Evolutionary conservation across 2,888 invertebrate species (phyloP), one percentile per base, ranked within the genome.

Genomic region (Caenorhabditis sulstoni): DNA sequence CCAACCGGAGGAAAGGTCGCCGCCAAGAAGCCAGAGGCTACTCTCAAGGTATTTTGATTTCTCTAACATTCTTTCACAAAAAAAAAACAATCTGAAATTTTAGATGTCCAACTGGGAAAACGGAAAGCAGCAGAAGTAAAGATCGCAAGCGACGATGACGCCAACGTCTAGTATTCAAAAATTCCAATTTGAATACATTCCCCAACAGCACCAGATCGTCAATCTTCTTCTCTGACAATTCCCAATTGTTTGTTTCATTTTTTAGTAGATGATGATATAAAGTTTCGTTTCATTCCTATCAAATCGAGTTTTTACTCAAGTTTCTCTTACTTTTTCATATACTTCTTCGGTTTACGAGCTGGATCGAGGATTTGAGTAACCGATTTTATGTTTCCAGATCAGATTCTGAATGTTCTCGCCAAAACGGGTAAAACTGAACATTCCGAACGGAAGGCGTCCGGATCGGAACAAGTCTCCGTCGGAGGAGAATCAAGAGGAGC

Each of bases 31-130:
- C 52, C 79, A 44, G 84, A 77, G 35, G 37, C 82, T 7, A 1
- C 94, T 95, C 52, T 87, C 94, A 81, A 80, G 71, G 83, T 83
- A 41, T 1, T n/a, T 20, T 52, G 23, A 1, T 14, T 20, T 39
- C 41, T 37, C 9, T 12, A 8, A 14, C 53, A 16, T 12, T 37
- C 20, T 29, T 29, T 29, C 29, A 5, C 29, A 29, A 7, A 3
- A 7, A 29, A n/a, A 9, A 11, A 11, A 9, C 11, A 23, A 20
- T 23, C 20, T n/a, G 18, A 14, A 44, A 29, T 93, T 97, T 71
- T 94, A 93, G 91, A 94, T 96, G 86, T 95, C 95, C 3, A 94
- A 94, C 84, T 97, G 96, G 96, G 94, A 93, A 87, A 94, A 95
- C 91, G 97, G 97, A 64, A 84, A 84, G 73, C 79, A 74, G 61